Base-by-base conservation (phyloP, 2,888 invertebrate genomes). In the Synanthedon formicaeformis region DNA sequence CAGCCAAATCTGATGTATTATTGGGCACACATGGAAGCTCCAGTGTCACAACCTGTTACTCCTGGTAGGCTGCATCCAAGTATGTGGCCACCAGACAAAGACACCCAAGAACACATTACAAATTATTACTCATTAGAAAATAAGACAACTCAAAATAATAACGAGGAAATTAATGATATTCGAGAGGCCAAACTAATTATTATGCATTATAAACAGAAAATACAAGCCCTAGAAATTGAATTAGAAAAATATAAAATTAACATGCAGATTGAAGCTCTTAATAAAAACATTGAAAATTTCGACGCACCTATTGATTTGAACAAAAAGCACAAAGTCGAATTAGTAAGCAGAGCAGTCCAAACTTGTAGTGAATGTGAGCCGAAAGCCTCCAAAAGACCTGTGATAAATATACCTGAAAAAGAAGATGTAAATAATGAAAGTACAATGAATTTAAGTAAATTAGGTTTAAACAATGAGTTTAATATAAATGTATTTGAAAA, bases 1-100 rank as follows among this genome's bases (percentile, higher is more conserved):
- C 81, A 96, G 96, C 93, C 95, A 55, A 95, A 94, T 79, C 90
- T 94, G 70, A 95, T 96, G 93, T 97, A 97, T 82, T 94, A 93
- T 75, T 97, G 96, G 96, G 91, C 94, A 23, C 94, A 95, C 73
- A 93, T 93, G 59, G 94, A 94, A 78, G 81, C 89, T 51, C 90
- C 92, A 53, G 84, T 90, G 41, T 85, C 90, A 51, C 89, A 91
- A 58, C 91, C 93, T 41, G 83, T 91, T 55, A 92, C 93, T 14
- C 94, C 95, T 1, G 93, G 94, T 51, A 90, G 92, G 69, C 82
- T 96, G 51, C 91, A 92, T 60, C 90, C 91, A 56, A 81, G 91
- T 1, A 88, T 92, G 41, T 94, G 95, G 94, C 94, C 95, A 0
- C 93, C 93, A 10, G 81, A 84, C 53, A 78, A 73, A 61, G 78